Conservation (phyloP, 2,797 vertebrate genomes). For the Lateolabrax maculatus region DNA sequence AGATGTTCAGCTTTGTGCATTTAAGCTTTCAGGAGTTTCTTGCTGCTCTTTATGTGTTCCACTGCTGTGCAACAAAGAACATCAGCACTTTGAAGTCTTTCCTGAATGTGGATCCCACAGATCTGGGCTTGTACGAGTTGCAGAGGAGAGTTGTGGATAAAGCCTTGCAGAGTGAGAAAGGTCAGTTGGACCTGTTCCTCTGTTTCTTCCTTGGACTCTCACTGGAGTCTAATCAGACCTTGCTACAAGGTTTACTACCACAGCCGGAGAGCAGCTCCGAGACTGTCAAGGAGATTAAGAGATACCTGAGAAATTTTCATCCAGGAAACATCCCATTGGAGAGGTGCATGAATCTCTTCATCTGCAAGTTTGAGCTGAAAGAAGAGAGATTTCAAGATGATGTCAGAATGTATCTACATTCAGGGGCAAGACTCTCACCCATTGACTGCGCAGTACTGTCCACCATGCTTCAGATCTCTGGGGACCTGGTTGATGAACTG, state of each 20-base stretch:
- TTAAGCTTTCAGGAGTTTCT: constrained; percentile 59
- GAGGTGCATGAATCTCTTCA: constrained; percentile 48
- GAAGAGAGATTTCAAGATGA: constrained; percentile 39
- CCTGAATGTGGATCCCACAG: background rate
- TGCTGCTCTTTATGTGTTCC: constrained; percentile 31
- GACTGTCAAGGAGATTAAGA: constrained; percentile 8
- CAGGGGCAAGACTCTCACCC: background rate
- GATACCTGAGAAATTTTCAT: constrained; percentile 15
- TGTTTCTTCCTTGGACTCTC: constrained; percentile 45
- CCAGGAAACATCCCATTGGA: constrained; percentile 19
- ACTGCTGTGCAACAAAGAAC: constrained; percentile 37
- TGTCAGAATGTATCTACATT: constrained; percentile 23
- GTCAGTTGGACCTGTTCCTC: constrained; percentile 25
- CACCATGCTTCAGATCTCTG: constrained; percentile 37
- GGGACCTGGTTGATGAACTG: constrained; percentile 31
- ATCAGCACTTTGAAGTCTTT: constrained; percentile 18
- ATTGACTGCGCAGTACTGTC: constrained; percentile 33
- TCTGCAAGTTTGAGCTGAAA: constrained; percentile 56
- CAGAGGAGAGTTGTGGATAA: constrained; percentile 49
- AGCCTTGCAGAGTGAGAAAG: constrained; percentile 26
- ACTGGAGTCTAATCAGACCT: constrained; percentile 31
- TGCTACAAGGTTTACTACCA: constrained; percentile 27
- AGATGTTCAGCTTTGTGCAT: constrained; percentile 48
- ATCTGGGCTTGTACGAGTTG: constrained; percentile 21
- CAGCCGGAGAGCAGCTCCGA: constrained; percentile 12